Evolutionary conservation across 2,888 invertebrate genomes (phyloP).

Genomic region (Thereva nobilitata): DNA sequence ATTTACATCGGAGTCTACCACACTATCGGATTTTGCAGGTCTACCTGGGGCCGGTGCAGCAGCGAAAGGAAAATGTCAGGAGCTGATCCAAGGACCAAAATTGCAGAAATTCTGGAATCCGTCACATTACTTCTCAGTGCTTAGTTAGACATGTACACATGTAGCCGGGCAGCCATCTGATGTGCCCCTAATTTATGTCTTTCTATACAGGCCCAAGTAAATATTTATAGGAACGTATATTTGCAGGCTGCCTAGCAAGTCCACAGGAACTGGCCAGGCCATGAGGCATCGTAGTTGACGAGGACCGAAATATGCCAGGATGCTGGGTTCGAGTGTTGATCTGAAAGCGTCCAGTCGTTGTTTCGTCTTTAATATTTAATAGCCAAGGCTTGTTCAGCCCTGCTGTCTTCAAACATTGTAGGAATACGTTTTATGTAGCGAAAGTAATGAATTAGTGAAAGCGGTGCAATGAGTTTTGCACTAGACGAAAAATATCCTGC

Average conservation of each 20-base stretch:
- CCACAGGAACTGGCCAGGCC: slow-evolving; percentile 12
- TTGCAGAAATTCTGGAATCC: slow-evolving; percentile 27
- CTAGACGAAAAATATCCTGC: neutral
- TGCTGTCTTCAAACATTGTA: slow-evolving; percentile 29
- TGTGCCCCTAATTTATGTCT: slow-evolving; percentile 33
- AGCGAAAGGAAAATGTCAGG: slow-evolving; percentile 28
- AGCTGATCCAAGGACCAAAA: slow-evolving; percentile 26
- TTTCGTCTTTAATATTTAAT: slow-evolving; percentile 32
- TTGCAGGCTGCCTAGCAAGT: slow-evolving; percentile 19
- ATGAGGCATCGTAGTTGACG: slow-evolving; percentile 20
- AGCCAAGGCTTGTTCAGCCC: slow-evolving; percentile 30
- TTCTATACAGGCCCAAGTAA: slow-evolving; percentile 30
- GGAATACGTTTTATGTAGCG: slow-evolving; percentile 29
- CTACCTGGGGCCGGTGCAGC: too few relatives aligned
- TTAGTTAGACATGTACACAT: slow-evolving; percentile 34
- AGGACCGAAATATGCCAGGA: slow-evolving; percentile 14
- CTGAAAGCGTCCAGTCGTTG: slow-evolving; percentile 33
- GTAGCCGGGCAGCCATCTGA: slow-evolving; percentile 28
- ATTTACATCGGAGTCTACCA: neutral
- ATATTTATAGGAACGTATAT: slow-evolving; percentile 34
- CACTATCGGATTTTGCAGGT: neutral
- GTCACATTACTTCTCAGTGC: slow-evolving; percentile 31
- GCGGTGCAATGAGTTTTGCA: slow-evolving; percentile 28
- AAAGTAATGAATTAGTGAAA: slow-evolving; percentile 32
- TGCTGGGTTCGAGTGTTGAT: slow-evolving; percentile 27